Conservation (phyloP, 92 coral and sea anemone genomes). For the Epizoanthus stellaris region DNA sequence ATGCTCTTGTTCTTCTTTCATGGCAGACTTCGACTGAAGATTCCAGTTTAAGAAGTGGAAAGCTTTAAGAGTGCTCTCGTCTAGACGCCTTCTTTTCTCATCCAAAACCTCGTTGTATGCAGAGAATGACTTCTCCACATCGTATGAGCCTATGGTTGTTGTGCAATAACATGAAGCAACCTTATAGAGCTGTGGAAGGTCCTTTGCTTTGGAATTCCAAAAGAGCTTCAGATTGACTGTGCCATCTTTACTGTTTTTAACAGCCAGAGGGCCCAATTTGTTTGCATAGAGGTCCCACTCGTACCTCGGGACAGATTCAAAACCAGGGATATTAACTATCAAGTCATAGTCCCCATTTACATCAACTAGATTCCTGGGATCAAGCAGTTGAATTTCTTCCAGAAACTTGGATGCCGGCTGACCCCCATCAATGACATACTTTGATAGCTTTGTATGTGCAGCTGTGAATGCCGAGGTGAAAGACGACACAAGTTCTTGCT, state of each 20-base stretch:
- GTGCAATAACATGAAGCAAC: constrained; percentile 55
- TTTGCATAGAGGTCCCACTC: constrained; percentile 60
- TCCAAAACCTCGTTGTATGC: constrained; percentile 49
- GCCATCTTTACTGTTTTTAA: constrained; percentile 34
- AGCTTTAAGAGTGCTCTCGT: constrained; percentile 47
- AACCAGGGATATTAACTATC: constrained; percentile 50
- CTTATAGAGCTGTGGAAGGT: constrained; percentile 63
- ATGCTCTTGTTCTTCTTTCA: constrained; percentile 31
- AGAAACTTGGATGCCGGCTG: constrained; percentile 62
- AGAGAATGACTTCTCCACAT: constrained; percentile 60
- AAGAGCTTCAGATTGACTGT: constrained; percentile 56
- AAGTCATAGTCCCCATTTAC: not conserved
- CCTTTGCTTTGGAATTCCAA: constrained; percentile 67
- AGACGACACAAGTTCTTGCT: constrained; percentile 34
- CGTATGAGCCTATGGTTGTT: constrained; percentile 65
- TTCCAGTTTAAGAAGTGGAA: constrained; percentile 65
- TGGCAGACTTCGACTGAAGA: constrained; percentile 48
- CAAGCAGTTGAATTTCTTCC: constrained; percentile 47
- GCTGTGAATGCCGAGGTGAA: constrained; percentile 44
- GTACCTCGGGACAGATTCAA: constrained; percentile 58
- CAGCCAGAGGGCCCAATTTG: constrained; percentile 45
- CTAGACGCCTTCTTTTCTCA: constrained; percentile 44
- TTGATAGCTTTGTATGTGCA: constrained; percentile 53
- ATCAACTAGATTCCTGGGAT: constrained; percentile 51
- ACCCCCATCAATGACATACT: constrained; percentile 67